Percentiles rank a stretch among this genome's conserved stretches.
Evolutionary conservation across 1,140 invertebrate genomes (phyloP).

Genomic region (Apocrypta bakeri): DNA sequence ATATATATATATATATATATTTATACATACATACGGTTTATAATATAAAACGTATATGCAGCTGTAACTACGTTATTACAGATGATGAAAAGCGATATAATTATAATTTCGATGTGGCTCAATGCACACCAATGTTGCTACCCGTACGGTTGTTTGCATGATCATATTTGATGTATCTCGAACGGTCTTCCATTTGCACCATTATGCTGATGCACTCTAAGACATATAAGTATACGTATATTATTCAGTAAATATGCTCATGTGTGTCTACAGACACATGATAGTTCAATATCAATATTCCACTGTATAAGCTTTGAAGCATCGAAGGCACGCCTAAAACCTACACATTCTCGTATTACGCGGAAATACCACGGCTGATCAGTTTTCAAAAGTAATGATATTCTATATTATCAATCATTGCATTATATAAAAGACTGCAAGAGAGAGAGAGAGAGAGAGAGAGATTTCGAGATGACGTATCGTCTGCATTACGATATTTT

Average conservation of each 20-base stretch:
- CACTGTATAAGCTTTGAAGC: not conserved
- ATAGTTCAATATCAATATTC: not conserved
- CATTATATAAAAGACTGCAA: too few relatives aligned
- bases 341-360: not conserved
- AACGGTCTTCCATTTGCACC: slow-evolving; percentile 9
- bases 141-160: not conserved
- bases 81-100: not conserved
- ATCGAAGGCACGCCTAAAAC: not conserved
- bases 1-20: too few relatives aligned
- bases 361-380: not conserved
- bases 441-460: too few relatives aligned
- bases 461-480: too few relatives aligned
- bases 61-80: not conserved
- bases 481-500: too few relatives aligned
- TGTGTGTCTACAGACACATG: not conserved
- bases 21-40: too few relatives aligned
- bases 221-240: not conserved
- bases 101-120: not conserved
- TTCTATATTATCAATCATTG: too few relatives aligned
- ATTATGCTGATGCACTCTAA: slow-evolving; percentile 10
- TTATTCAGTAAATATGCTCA: not conserved
- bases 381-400: not conserved
- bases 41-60: not conserved
- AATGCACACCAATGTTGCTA: not conserved
- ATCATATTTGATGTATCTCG: not conserved